phyloP scores from a whole-genome alignment of 2,797 vertebrate genomes.

The Sus cebifrons region DNA sequence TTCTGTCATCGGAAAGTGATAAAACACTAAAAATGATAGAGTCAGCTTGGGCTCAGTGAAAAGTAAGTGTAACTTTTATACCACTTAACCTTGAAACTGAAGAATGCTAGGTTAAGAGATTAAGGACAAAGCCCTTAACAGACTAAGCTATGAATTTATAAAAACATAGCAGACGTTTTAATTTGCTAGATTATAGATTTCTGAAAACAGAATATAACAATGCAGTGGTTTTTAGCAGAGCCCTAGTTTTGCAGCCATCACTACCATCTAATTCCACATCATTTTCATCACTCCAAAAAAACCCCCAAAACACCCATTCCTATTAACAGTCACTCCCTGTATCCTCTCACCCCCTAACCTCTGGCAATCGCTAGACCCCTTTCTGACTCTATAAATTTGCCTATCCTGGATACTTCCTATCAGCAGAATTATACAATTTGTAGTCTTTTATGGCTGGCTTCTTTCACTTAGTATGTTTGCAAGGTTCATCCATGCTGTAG shows the following conservation, averaged over 20 bases:
- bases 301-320: background rate
- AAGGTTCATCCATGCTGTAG: background rate
- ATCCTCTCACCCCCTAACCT: background rate
- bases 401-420: background rate
- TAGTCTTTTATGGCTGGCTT: background rate
- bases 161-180: background rate
- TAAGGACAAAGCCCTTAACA: background rate
- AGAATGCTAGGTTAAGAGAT: background rate
- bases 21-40: background rate
- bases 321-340: background rate
- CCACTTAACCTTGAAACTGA: slow-evolving; percentile 23
- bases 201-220: background rate
- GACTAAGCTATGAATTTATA: background rate
- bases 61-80: slow-evolving; percentile 4
- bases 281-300: background rate
- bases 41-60: background rate
- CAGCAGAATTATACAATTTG: background rate
- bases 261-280: background rate
- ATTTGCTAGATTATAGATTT: background rate
- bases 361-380: background rate
- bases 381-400: background rate
- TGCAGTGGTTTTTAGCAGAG: background rate
- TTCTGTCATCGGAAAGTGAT: background rate
- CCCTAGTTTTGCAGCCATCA: background rate
- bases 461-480: background rate